Evolutionary conservation across 2,888 invertebrate species (phyloP), one percentile per base, ranked within the genome.

Genomic region (Therioaphis trifolii): DNA sequence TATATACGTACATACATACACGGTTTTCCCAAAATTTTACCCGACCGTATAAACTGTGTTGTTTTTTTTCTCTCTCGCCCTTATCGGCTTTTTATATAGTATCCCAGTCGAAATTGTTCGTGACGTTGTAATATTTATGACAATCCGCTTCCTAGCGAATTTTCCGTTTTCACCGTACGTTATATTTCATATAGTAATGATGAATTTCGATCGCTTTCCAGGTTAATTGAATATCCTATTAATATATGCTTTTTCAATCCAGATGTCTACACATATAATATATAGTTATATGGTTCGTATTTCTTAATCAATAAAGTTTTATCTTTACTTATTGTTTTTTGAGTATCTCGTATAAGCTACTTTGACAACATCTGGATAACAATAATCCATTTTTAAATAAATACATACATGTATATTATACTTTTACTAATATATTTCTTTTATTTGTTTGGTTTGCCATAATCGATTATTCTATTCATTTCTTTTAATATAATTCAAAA

Each of bases 61-160:
- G 12, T n/a, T 61, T 76, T 72, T 75, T n/a, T 61, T 75, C 24
- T 46, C 40, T n/a, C n/a, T 61, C 12, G 7, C n/a, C 43, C 11
- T 75, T 58, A 61, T 61, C 18, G 61, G 43, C 4, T 61, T 76
- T 76, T 76, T 76, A 76, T n/a, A n/a, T 61, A 14, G 43, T 14
- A 18, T 5, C 43, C 18, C 43, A 14, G 27, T 55, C 27, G 43
- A 76, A 61, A 76, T 76, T 46, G 43, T 61, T 75, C 21, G 75
- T 27, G 61, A 61, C 43, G 46, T 46, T 27, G 7, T 40, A 43
- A 29, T 63, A 76, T 77, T 66, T 77, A 77, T 29, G 63, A 66
- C 63, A 49, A 46, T 49, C 11, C 35, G 9, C 24, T 27, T 61
- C 15, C 7, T 15, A 61, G 3, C 3, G 61, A 24, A 27, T 4